Conservation (phyloP, 2,113 vertebrate genomes). For the Cryptoleucopteryx plumbea region DNA sequence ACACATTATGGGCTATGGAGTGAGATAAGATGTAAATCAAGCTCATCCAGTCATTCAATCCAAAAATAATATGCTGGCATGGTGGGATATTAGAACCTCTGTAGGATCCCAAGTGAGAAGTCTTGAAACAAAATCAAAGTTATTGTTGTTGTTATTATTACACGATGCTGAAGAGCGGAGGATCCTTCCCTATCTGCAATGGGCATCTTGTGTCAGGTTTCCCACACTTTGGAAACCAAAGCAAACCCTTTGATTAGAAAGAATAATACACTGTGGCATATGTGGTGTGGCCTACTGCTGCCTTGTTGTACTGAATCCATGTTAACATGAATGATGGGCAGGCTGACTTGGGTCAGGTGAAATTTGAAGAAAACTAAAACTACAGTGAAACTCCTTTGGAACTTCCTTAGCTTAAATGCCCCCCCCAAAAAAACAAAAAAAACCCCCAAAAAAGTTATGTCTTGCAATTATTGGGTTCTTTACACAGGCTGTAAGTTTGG, state of each 20-base stretch:
- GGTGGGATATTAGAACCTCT: constrained; percentile 28
- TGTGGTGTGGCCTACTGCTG: constrained; percentile 43
- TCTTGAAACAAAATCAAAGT: constrained; percentile 59
- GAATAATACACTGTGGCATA: constrained; percentile 45
- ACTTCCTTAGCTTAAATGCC: neutral
- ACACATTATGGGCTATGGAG: constrained; percentile 44
- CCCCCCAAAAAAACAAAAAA: neutral
- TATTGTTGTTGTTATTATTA: constrained; percentile 48
- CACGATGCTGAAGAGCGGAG: neutral
- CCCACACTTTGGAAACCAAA: constrained; percentile 63
- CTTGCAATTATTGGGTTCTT: neutral
- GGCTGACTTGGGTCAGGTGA: neutral
- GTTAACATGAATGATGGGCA: neutral
- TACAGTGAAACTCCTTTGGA: neutral
- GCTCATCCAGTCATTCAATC: constrained; percentile 62
- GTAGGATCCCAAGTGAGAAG: constrained; percentile 57
- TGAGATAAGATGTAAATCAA: constrained; percentile 65
- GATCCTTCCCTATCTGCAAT: constrained; percentile 48
- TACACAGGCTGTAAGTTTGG: neutral
- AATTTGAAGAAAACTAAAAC: neutral
- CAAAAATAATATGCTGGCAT: constrained; percentile 61
- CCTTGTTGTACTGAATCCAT: neutral
- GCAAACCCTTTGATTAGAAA: constrained; percentile 54
- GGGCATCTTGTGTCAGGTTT: constrained; percentile 64
- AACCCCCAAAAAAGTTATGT: neutral